A percentile compares a stretch with the other conserved stretches of the same genome.
Evolutionary conservation across 2,113 vertebrate genomes (phyloP).

Genomic region (Festucalex cinctus): DNA sequence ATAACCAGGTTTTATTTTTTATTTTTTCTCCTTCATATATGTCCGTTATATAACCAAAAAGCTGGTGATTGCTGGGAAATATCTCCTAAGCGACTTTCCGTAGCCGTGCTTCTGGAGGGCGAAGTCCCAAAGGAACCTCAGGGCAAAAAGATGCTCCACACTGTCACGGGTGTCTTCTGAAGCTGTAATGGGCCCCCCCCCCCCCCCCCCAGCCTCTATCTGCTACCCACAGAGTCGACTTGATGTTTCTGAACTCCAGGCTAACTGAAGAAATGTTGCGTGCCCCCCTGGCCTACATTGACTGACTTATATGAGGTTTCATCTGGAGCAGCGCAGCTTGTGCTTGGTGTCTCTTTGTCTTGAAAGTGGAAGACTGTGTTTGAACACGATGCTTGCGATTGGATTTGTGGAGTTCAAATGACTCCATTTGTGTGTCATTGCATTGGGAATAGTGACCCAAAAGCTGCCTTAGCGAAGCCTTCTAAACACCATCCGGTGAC

Average conservation of each 20-base stretch:
- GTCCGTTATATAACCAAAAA: conserved; percentile 50
- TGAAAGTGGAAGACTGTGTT: conserved; percentile 12
- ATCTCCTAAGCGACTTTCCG: conserved; percentile 53
- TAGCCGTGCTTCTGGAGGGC: conserved; percentile 37
- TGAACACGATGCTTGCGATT: conserved; percentile 25
- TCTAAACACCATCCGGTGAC: conserved; percentile 67
- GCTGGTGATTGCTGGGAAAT: conserved; percentile 49
- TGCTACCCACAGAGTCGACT: conserved; percentile 32
- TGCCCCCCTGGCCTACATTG: conserved; percentile 34
- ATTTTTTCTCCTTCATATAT: conserved; percentile 40
- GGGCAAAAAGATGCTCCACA: conserved; percentile 43
- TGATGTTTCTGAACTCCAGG: conserved; percentile 47
- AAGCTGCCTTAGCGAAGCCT: conserved; percentile 55
- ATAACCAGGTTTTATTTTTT: conserved; percentile 36
- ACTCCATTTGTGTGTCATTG: conserved; percentile 46
- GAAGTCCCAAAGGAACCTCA: conserved; percentile 39
- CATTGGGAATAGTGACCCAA: conserved; percentile 43
- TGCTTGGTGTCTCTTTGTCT: conserved; percentile 28
- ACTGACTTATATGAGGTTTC: conserved; percentile 38
- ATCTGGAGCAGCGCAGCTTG: conserved; percentile 29
- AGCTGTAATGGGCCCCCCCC: conserved; percentile 29
- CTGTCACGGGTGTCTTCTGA: conserved; percentile 46
- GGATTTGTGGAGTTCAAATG: conserved; percentile 29
- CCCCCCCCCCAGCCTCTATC: conserved; percentile 33
- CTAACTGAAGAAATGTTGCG: conserved; percentile 21